Percentiles rank a stretch among this genome's conserved stretches.
These are phyloP conservation scores for Drosophila nebulosa DNA, from an alignment of 1,140 invertebrate genomes.

Conservation along the genomic window DNA sequence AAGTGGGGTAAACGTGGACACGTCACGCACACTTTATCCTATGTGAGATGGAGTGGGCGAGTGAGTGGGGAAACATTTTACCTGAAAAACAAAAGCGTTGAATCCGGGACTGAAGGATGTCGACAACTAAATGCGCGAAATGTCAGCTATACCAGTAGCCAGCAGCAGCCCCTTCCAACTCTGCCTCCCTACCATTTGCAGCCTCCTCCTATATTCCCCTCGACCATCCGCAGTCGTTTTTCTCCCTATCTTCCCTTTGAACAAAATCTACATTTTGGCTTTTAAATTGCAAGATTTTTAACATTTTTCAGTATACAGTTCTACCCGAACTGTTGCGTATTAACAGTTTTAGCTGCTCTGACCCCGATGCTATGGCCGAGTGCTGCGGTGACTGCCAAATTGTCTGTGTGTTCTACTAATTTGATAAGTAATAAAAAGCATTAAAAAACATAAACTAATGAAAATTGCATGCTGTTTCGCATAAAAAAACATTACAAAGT, in stretches of 20 bases:
- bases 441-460: background rate
- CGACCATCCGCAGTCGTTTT: too few relatives aligned
- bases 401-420: conserved; percentile 7
- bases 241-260: too few relatives aligned
- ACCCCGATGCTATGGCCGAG: too few relatives aligned
- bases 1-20: conserved; percentile 19
- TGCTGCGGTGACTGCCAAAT: background rate
- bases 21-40: conserved; percentile 71
- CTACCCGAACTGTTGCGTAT: background rate
- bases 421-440: conserved; percentile 24
- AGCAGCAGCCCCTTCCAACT: too few relatives aligned
- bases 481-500: conserved; percentile 37
- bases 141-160: conserved; percentile 7
- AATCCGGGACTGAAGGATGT: conserved; percentile 6
- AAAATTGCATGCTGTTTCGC: conserved; percentile 27
- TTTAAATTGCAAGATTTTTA: conserved; percentile 10
- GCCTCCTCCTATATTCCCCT: too few relatives aligned
- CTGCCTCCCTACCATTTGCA: too few relatives aligned
- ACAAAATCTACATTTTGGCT: background rate
- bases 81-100: conserved; percentile 34
- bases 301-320: background rate
- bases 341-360: background rate
- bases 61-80: conserved; percentile 64
- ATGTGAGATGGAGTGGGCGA: conserved; percentile 39
- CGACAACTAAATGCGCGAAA: conserved; percentile 67